Conservation (phyloP, 2,797 vertebrate species). For the Gila robusta region DNA sequence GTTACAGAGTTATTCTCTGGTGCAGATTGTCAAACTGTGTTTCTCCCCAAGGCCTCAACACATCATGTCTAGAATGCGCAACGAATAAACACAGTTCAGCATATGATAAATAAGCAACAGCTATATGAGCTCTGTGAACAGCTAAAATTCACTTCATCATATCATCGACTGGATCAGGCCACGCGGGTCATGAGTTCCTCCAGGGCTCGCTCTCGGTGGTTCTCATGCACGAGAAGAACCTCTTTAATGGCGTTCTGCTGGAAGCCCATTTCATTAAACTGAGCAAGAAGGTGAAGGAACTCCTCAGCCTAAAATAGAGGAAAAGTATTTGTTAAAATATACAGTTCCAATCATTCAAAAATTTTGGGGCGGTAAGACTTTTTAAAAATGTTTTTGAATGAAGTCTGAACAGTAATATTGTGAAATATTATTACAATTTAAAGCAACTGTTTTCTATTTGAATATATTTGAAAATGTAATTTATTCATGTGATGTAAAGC, state of each 20-base stretch:
- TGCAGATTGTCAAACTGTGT: not conserved
- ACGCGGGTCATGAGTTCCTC: slow-evolving; percentile 91
- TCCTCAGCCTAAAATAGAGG: slow-evolving; percentile 83
- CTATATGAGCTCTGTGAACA: not conserved
- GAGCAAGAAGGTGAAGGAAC: slow-evolving; percentile 87
- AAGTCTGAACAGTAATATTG: not conserved
- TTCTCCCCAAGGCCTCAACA: slow-evolving; percentile 45
- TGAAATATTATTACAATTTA: not conserved
- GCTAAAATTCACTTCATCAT: not conserved
- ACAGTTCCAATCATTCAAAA: not conserved
- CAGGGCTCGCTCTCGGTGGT: slow-evolving; percentile 86
- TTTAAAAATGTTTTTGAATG: no score
- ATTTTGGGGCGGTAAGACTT: not conserved
- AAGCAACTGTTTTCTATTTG: not conserved
- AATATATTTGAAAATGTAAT: no score
- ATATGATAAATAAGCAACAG: slow-evolving; percentile 11
- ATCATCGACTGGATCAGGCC: slow-evolving; percentile 70
- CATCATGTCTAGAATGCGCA: not conserved
- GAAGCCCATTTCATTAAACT: slow-evolving; percentile 97
- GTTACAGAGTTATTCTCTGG: not conserved
- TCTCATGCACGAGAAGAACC: slow-evolving; percentile 90
- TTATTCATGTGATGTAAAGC: not conserved
- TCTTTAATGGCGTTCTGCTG: slow-evolving; percentile 92
- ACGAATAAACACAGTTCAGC: slow-evolving; percentile 14
- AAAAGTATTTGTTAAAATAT: not conserved